Conservation (phyloP, 2,113 vertebrate species). For the Hyperopisus bebe region DNA sequence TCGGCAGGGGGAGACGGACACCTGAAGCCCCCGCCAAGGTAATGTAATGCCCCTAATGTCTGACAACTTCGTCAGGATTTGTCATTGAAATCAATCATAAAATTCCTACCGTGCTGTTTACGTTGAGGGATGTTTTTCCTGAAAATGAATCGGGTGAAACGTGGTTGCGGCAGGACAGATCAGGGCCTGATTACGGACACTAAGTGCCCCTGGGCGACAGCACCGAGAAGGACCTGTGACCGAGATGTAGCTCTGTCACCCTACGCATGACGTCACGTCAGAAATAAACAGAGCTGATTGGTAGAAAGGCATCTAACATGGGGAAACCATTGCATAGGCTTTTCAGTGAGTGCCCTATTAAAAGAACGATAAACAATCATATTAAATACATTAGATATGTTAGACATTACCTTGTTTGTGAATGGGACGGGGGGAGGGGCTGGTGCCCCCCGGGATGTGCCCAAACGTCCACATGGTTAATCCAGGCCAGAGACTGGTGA, state of each 20-base stretch:
- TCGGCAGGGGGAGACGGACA: background rate
- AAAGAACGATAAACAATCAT: background rate
- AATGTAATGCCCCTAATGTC: background rate
- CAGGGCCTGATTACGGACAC: background rate
- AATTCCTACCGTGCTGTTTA: background rate
- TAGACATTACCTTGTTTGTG: background rate
- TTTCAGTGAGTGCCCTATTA: background rate
- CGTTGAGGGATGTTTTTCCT: background rate
- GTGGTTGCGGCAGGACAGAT: background rate
- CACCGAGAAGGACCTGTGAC: background rate
- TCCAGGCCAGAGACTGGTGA: background rate
- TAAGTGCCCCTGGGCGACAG: background rate
- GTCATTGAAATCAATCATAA: background rate
- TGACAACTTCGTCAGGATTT: background rate
- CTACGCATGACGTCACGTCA: background rate
- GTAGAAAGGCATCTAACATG: background rate
- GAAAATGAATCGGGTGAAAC: background rate
- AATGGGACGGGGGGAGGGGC: background rate
- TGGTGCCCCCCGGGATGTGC: no score
- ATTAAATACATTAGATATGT: background rate
- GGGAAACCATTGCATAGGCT: background rate
- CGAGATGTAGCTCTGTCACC: background rate
- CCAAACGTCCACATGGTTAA: background rate
- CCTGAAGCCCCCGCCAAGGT: background rate
- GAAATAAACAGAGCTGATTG: background rate